A percentile compares a stretch with the other conserved stretches of the same genome.
phyloP scores from a whole-genome alignment of 2,113 vertebrate genomes.

The Albula goreensis region DNA sequence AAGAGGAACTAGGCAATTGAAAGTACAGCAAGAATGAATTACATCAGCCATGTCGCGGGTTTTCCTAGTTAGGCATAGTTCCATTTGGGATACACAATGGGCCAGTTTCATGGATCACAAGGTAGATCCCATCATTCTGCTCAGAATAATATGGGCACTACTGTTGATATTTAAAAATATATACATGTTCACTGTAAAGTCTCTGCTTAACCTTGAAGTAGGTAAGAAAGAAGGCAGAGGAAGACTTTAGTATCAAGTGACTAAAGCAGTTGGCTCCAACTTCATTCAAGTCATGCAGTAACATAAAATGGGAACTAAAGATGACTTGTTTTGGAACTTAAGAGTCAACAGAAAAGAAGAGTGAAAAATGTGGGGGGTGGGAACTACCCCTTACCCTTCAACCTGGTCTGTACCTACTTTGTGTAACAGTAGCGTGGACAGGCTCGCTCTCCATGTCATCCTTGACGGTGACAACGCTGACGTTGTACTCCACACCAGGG shows the following conservation, averaged over 20 bases:
- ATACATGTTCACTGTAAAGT: not conserved
- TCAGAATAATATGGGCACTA: not conserved
- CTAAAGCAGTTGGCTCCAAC: not conserved
- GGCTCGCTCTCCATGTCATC: conserved; percentile 86
- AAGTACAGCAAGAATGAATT: conserved; percentile 6
- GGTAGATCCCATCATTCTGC: not conserved
- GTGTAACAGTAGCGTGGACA: conserved; percentile 80
- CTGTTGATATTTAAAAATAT: not conserved
- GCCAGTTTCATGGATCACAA: not conserved
- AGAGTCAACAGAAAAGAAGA: too few relatives aligned
- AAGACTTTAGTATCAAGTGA: not conserved
- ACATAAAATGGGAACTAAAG: conserved; percentile 7
- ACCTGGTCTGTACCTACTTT: conserved; percentile 70
- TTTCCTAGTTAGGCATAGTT: not conserved
- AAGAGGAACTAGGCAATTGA: not conserved
- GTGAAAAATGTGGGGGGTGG: too few relatives aligned
- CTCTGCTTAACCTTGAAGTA: not conserved
- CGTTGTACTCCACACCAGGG: conserved; percentile 91
- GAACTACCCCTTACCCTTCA: not conserved
- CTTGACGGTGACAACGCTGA: conserved; percentile 91
- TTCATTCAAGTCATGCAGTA: not conserved
- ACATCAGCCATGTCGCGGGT: not conserved
- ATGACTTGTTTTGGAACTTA: not conserved
- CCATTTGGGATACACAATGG: not conserved
- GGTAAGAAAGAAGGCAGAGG: not conserved